A percentile compares a stretch with the other conserved stretches of the same genome.
Conservation (phyloP, 2,797 vertebrate species). For the Gallinago nigripennis region DNA sequence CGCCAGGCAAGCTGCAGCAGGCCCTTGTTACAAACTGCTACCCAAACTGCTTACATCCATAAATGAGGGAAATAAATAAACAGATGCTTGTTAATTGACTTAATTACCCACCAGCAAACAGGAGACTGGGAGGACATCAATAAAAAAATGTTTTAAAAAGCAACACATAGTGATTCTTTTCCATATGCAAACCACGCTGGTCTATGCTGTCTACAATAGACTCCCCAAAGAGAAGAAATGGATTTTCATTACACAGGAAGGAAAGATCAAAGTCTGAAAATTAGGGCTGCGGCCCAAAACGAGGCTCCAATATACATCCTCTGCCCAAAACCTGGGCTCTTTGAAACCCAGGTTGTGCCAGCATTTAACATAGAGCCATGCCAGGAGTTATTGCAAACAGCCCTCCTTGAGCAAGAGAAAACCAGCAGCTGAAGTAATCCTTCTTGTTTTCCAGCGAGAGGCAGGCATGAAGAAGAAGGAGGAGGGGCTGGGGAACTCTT, state of each 20-base stretch:
- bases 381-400: neutral
- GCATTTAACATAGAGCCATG: neutral
- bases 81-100: constrained; percentile 69
- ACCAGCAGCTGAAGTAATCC: neutral
- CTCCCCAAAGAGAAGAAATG: neutral
- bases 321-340: neutral
- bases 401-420: neutral
- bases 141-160: constrained; percentile 13
- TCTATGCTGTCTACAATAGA: neutral
- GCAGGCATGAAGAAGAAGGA: neutral
- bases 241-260: neutral
- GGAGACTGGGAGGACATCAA: constrained; percentile 41
- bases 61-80: constrained; percentile 64
- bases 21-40: constrained; percentile 47
- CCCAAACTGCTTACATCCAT: constrained; percentile 51
- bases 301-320: neutral
- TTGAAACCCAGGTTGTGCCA: neutral
- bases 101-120: constrained; percentile 66
- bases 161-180: neutral
- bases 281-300: neutral
- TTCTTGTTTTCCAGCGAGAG: neutral
- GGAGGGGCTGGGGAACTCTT: neutral
- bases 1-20: constrained; percentile 32
- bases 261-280: neutral
- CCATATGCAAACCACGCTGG: neutral